Evolutionary conservation across 2,888 invertebrate genomes (phyloP), one percentile per base, ranked within the genome.

Genomic region (Callinectes sapidus): DNA sequence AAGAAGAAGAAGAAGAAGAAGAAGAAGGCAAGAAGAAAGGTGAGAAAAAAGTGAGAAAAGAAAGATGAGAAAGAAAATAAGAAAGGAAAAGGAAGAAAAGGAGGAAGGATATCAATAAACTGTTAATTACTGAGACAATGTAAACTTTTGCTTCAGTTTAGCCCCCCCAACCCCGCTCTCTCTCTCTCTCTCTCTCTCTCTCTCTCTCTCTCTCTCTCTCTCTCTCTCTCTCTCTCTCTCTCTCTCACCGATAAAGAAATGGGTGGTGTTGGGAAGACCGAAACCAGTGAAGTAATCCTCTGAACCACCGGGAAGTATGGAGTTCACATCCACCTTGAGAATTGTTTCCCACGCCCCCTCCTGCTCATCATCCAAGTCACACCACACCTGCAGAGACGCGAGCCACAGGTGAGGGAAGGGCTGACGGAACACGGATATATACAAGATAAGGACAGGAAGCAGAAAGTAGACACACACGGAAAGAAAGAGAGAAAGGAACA

Each of bases 231-330:
- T 61, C 61, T 61, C 61, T 61, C 61, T 61, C 61, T 61, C 61
- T 61, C 61, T 61, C 71, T 77, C 71, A 81, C 81, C 81, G 16
- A 81, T 81, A 32, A 81, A 81, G 35, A 81, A 81, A 13, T 8
- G 35, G 2, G 2, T 35, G 1, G 32, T 16, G 35, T 13, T 16
- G 14, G 81, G 81, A 13, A 16, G 2, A 14, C 81, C 81, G 35
- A 81, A 81, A 28, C 81, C 81, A 14, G 0, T 14, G 1, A 32
- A 14, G 35, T 32, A 81, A 5, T 35, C 81, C 1, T 13, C 16
- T 35, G 16, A 71, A 8, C 5, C 10, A 10, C 23, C 8, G 1
- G 71, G 71, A 1, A 71, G 28, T 23, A 2, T 5, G 71, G 71
- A 71, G 10, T 23, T 28, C 0, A 6, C 28, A 3, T 28, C 71